Evolutionary conservation across 2,797 vertebrate species (phyloP).

Genomic region (Onychomys leucogaster): DNA sequence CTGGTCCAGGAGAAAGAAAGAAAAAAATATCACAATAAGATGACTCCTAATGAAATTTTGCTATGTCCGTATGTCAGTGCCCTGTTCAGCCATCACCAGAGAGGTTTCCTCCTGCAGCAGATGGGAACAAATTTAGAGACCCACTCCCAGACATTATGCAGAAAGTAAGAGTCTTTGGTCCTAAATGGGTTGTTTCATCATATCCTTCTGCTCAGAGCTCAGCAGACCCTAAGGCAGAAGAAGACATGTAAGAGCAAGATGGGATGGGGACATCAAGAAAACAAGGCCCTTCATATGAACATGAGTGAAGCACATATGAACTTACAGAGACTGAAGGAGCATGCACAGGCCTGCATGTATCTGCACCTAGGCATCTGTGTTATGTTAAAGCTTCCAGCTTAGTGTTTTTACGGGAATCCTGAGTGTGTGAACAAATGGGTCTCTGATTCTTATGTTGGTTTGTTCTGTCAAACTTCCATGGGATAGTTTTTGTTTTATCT

Average conservation of each 20-base stretch:
- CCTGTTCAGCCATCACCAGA: background rate
- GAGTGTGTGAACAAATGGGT: background rate
- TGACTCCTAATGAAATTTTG: background rate
- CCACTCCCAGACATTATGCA: background rate
- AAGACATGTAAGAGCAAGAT: background rate
- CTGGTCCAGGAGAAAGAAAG: no score
- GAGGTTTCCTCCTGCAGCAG: background rate
- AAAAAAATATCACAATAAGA: background rate
- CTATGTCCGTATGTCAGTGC: background rate
- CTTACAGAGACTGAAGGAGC: background rate
- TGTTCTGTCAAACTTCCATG: background rate
- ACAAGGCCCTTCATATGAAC: background rate
- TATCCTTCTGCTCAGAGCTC: background rate
- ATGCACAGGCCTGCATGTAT: background rate
- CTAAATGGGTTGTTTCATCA: background rate
- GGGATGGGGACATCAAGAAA: background rate
- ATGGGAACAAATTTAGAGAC: background rate
- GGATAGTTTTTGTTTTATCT: background rate
- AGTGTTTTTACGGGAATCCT: background rate
- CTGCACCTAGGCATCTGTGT: background rate
- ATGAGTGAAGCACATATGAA: background rate
- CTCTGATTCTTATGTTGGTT: background rate
- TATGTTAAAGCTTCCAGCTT: background rate
- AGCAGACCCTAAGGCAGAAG: background rate
- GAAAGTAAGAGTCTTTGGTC: background rate